These are phyloP conservation scores for Dipodomys stephensi DNA, from an alignment of 2,113 vertebrate genomes.

Conservation along the genomic window DNA sequence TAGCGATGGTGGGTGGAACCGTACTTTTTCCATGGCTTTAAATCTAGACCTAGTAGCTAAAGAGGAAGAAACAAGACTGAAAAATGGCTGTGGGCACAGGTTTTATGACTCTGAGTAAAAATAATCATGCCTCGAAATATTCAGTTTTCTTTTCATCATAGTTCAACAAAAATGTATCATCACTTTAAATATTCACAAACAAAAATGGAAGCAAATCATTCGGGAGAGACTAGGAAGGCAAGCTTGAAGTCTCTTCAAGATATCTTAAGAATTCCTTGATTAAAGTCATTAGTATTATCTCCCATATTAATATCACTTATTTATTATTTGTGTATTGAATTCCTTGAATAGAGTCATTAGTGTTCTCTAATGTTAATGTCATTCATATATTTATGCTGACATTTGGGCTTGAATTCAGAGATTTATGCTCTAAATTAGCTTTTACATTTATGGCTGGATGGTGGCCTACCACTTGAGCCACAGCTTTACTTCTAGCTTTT, in stretches of 20 bases:
- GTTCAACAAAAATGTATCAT: background rate
- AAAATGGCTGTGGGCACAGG: background rate
- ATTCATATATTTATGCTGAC: no score
- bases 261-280: background rate
- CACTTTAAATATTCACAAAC: slow-evolving; percentile 26
- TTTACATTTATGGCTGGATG: no score
- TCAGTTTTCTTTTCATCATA: background rate
- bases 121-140: background rate
- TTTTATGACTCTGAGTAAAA: slow-evolving; percentile 60
- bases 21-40: slow-evolving; percentile 61
- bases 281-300: background rate
- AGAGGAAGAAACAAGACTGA: background rate
- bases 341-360: background rate
- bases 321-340: no score
- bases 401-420: no score
- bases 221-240: background rate
- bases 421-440: no score
- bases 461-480: no score
- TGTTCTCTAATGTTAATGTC: background rate
- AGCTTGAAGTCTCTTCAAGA: background rate
- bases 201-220: background rate
- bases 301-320: background rate
- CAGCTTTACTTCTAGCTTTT: no score
- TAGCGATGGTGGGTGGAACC: slow-evolving; percentile 55
- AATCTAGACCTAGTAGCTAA: slow-evolving; percentile 49